Base-by-base conservation (phyloP, 2,113 vertebrate genomes). In the Paedocypris sp. region DNA sequence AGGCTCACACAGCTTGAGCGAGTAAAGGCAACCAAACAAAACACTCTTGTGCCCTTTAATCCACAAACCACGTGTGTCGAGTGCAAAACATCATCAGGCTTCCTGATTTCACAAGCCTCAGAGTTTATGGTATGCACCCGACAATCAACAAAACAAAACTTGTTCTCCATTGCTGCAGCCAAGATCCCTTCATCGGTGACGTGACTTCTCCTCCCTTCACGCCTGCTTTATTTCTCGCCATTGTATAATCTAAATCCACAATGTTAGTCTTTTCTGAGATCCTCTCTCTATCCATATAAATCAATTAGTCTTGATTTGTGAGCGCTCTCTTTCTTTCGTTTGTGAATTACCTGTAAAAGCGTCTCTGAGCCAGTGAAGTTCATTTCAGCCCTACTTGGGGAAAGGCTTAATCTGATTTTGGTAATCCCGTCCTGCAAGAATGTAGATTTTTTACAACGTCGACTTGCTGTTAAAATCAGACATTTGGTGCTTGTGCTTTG, bases 161-260 rank as follows among this genome's bases (percentile, higher is more conserved):
- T 61, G 60, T 51, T 62, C 16, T 62, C 11, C 33, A 41, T 50
- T 36, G 23, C 23, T 39, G 3, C 46, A 51, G 23, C 7, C 23
- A 29, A 41, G 33, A 48, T 29, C 33, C 19, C 35, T 64, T 23
- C 8, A 8, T 10, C 5, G 6, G 23, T 22, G 12, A n/a, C 35
- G 23, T 22, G 12, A n/a, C 35, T 31, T 22, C 41, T 46, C 10
- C 6, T 26, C 2, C 1, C 20, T 22, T 23, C 36, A 25, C 25
- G 41, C 29, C 18, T 41, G 38, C 46, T 41, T 41, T 31, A 16
- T 20, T 36, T 73, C 28, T 70, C 12, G 18, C 11, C 28, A 33
- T 52, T 46, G 61, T 25, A 22, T 69, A 64, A 64, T 69, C 42
- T 33, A 64, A 60, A 58, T 69, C 51, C 47, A 29, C 5, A 6